phyloP scores from a whole-genome alignment of 37 sponge, comb jelly and placozoan genomes.

The Mnemiopsis leidyi region DNA sequence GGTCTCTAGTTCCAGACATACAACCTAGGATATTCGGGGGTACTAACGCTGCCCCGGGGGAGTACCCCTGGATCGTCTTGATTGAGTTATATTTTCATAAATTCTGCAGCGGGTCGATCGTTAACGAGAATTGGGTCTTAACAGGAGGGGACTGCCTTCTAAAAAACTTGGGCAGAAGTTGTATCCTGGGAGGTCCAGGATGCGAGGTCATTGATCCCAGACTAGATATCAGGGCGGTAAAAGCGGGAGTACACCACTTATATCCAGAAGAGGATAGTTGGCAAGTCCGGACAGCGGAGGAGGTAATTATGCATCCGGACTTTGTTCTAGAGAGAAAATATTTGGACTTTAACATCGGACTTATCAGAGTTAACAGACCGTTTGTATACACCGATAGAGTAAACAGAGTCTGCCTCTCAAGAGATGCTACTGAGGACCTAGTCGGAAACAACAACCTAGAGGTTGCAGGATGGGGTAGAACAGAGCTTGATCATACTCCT shows the following conservation, averaged over 20 bases:
- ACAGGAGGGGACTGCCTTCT: constrained; percentile 40
- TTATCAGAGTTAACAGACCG: not conserved
- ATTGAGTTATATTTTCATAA: not conserved
- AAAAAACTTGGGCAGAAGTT: not conserved
- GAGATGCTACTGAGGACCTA: not conserved
- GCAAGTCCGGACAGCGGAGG: not conserved
- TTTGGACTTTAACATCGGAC: constrained; percentile 21
- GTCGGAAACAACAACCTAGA: not conserved
- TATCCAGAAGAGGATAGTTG: not conserved
- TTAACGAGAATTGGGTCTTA: not conserved
- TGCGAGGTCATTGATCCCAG: not conserved
- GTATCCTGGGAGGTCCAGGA: not conserved
- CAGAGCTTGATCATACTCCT: not conserved
- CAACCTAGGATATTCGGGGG: constrained; percentile 29
- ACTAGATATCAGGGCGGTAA: not conserved
- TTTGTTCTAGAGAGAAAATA: not conserved
- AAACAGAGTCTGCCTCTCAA: constrained; percentile 5
- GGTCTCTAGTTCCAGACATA: too few species aligned
- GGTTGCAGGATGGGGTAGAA: constrained; percentile 27
- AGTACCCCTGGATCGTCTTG: constrained; percentile 40
- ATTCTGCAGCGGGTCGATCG: constrained; percentile 37
- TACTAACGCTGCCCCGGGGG: not conserved
- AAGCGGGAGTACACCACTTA: not conserved
- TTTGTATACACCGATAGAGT: not conserved
- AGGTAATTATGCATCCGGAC: not conserved